These are phyloP conservation scores for Acanthosepion pharaonis DNA, from an alignment of 2,888 invertebrate species.

Conservation along the genomic window DNA sequence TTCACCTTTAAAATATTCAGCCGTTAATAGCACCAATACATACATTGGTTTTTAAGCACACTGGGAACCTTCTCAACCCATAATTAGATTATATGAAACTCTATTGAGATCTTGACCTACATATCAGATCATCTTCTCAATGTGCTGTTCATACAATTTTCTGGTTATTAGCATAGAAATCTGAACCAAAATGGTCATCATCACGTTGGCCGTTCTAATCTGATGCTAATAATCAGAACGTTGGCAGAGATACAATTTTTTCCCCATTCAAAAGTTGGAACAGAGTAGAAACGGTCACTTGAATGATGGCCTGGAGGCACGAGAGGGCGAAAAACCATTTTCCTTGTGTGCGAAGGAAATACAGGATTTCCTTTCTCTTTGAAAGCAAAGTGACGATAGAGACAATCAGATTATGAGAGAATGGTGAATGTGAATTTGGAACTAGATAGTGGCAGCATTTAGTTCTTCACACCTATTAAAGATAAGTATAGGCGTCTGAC, in stretches of 20 bases:
- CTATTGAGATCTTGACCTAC: background rate
- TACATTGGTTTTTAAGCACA: too few species aligned
- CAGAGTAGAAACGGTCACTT: background rate
- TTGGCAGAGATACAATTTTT: slow-evolving; percentile 33
- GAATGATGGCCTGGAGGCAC: background rate
- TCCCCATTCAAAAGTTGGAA: background rate
- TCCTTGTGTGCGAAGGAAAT: background rate
- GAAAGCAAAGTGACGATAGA: background rate
- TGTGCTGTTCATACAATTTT: background rate
- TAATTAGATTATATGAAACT: background rate
- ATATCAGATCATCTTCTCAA: background rate
- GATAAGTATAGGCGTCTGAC: too few species aligned
- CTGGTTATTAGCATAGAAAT: slow-evolving; percentile 2
- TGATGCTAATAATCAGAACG: slow-evolving; percentile 2
- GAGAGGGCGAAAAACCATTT: background rate
- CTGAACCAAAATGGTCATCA: background rate
- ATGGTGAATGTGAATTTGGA: too few species aligned
- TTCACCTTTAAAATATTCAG: too few species aligned
- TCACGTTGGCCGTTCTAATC: background rate
- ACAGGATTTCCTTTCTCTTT: background rate
- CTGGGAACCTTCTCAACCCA: background rate
- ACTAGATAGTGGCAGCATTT: too few species aligned
- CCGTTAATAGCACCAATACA: background rate
- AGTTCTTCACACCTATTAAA: too few species aligned
- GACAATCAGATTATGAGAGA: too few species aligned